Percentiles rank a stretch among this genome's conserved stretches.
phyloP scores from a whole-genome alignment of 2,797 vertebrate genomes.

The Vireo griseus region DNA sequence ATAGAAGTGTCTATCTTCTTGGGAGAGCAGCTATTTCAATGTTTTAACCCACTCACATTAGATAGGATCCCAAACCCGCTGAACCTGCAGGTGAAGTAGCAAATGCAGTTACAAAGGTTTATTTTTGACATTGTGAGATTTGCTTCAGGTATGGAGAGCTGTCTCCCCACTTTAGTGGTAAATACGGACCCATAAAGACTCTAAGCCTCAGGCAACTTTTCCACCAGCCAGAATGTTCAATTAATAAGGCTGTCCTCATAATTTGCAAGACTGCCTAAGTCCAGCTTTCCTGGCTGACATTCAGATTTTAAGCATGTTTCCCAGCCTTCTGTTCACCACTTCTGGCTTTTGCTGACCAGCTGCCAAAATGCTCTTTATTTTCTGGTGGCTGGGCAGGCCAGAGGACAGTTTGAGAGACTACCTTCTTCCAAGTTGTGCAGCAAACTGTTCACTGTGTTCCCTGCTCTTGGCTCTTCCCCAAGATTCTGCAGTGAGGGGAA shows the following conservation, averaged over 20 bases:
- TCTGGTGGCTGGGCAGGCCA: conserved; percentile 12
- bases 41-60: neutral
- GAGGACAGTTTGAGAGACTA: neutral
- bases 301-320: conserved; percentile 11
- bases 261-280: neutral
- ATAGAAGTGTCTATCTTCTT: neutral
- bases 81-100: neutral
- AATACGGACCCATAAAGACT: neutral
- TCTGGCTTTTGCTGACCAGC: neutral
- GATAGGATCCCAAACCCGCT: neutral
- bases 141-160: neutral
- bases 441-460: neutral
- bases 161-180: neutral
- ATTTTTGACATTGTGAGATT: neutral
- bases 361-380: conserved; percentile 36
- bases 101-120: neutral
- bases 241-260: conserved; percentile 37
- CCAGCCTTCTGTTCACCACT: conserved; percentile 44
- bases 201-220: neutral
- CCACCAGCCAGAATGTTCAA: neutral
- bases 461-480: conserved; percentile 5
- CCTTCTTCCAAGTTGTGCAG: neutral
- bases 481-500: neutral
- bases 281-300: conserved; percentile 30
- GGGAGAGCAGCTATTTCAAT: neutral